Evolutionary conservation across 2,888 invertebrate species (phyloP).

Genomic region (Bruchidius siliquastri): DNA sequence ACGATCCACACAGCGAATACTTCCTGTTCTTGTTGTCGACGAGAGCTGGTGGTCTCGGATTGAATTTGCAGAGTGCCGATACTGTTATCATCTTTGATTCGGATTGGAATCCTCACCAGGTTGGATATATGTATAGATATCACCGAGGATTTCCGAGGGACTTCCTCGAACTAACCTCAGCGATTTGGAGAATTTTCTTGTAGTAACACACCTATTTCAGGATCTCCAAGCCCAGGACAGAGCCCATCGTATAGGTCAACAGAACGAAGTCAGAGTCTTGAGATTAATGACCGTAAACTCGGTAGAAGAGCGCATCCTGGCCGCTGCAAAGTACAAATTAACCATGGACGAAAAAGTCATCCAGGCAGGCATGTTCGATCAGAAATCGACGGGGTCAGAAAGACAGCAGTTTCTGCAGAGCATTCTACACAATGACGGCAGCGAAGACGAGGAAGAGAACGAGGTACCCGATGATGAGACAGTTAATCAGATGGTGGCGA

Average conservation of each 20-base stretch:
- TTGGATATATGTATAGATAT: no score
- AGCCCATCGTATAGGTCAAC: conserved; percentile 98
- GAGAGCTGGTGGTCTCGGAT: conserved; percentile 94
- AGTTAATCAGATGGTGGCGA: conserved; percentile 98
- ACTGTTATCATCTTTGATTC: conserved; percentile 99
- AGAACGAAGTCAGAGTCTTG: conserved; percentile 95
- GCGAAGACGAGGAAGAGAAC: conserved; percentile 89
- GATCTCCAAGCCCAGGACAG: conserved; percentile 99
- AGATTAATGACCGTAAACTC: conserved; percentile 98
- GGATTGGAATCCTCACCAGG: conserved; percentile 99
- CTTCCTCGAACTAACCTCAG: no score
- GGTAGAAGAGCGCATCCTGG: conserved; percentile 95
- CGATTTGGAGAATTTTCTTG: background rate
- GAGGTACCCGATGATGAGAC: conserved; percentile 98
- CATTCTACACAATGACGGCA: conserved; percentile 90
- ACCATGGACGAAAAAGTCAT: conserved; percentile 99
- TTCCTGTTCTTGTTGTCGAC: conserved; percentile 96
- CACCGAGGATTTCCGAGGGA: no score
- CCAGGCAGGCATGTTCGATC: conserved; percentile 99
- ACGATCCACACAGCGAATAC: conserved; percentile 81
- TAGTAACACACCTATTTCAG: conserved; percentile 43
- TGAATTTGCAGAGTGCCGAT: conserved; percentile 97
- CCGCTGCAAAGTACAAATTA: conserved; percentile 94
- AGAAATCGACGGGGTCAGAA: conserved; percentile 96
- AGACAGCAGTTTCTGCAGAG: conserved; percentile 93